These are phyloP conservation scores for Neoascia interrupta DNA, from an alignment of 2,888 invertebrate species.

Conservation along the genomic window DNA sequence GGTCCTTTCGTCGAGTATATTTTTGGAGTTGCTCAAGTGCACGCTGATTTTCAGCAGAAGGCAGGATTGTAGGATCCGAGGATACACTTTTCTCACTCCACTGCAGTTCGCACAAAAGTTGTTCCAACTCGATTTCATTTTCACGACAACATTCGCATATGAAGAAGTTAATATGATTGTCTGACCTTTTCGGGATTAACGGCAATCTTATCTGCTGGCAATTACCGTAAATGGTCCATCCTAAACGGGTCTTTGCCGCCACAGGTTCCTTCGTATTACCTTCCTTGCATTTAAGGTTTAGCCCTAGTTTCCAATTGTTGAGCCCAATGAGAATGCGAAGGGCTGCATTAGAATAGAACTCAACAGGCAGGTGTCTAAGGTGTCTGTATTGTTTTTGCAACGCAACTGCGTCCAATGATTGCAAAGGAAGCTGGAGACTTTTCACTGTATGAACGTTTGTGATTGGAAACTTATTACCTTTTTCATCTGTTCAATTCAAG, in stretches of 20 bases:
- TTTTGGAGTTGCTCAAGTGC: neutral
- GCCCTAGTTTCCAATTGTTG: neutral
- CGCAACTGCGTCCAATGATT: neutral
- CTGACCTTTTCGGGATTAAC: too few relatives aligned
- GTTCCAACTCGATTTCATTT: neutral
- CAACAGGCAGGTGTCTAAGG: neutral
- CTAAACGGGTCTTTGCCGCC: neutral
- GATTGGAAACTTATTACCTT: neutral
- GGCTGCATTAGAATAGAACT: neutral
- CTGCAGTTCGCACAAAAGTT: neutral
- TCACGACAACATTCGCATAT: neutral
- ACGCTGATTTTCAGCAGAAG: neutral
- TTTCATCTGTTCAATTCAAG: too few relatives aligned
- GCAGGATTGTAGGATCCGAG: neutral
- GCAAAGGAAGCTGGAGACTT: neutral
- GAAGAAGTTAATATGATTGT: neutral
- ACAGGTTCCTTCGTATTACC: neutral
- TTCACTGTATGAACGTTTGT: neutral
- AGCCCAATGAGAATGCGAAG: neutral
- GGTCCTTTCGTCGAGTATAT: neutral
- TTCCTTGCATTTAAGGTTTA: neutral
- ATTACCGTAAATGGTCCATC: neutral
- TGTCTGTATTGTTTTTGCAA: neutral
- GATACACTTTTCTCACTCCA: neutral
- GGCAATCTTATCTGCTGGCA: neutral